Conservation (phyloP, 2,113 vertebrate species). For the Bujurquina vittata region DNA sequence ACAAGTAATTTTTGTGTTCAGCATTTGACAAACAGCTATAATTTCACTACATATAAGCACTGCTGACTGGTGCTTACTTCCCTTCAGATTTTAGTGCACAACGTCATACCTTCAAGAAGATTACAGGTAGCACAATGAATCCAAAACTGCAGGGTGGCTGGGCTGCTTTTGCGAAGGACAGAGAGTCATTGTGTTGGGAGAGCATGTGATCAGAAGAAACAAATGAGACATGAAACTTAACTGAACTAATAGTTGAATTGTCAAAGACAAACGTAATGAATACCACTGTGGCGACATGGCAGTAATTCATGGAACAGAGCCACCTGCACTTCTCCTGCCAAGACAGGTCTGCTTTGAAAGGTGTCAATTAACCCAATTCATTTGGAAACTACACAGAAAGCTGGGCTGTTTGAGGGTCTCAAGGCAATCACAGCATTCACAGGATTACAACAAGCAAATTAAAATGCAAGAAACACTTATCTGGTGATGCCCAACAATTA, state of each 20-base stretch:
- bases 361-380: not conserved
- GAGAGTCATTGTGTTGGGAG: not conserved
- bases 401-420: not conserved
- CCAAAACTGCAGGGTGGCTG: not conserved
- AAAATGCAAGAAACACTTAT: not conserved
- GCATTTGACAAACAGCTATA: not conserved
- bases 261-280: not conserved
- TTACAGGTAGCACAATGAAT: not conserved
- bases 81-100: constrained; percentile 2
- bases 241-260: not conserved
- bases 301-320: not conserved
- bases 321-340: not conserved
- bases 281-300: not conserved
- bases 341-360: not conserved
- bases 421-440: not conserved
- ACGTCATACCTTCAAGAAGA: not conserved
- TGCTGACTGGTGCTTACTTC: not conserved
- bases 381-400: constrained; percentile 1
- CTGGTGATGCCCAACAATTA: not conserved
- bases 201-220: not conserved
- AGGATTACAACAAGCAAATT: not conserved
- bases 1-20: constrained; percentile 1
- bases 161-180: not conserved
- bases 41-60: not conserved
- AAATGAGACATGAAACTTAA: not conserved